These are phyloP conservation scores for Podarcis lilfordi DNA, from an alignment of 2,797 vertebrate species.

Conservation along the genomic window DNA sequence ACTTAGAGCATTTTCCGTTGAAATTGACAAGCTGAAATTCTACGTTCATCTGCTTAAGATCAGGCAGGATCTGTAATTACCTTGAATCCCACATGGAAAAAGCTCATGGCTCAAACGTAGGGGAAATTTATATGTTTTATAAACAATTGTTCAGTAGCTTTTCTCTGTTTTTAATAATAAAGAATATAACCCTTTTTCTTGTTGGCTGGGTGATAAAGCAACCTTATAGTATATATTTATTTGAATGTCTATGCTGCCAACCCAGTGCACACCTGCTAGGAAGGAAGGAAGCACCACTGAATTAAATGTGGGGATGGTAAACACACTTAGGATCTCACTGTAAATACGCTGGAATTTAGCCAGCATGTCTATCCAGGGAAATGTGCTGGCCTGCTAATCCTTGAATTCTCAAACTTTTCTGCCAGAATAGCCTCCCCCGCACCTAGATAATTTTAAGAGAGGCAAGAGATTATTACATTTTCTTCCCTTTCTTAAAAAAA, in stretches of 20 bases:
- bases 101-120: not conserved
- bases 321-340: not conserved
- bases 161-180: not conserved
- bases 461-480: not conserved
- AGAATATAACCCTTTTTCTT: not conserved
- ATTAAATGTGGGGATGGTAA: not conserved
- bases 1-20: too few relatives aligned
- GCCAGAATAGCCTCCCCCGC: not conserved
- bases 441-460: conserved; percentile 5
- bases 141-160: not conserved
- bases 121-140: not conserved
- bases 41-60: not conserved
- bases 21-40: not conserved
- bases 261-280: too few relatives aligned
- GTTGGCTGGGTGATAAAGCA: not conserved
- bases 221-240: not conserved
- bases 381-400: not conserved
- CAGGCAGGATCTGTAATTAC: not conserved
- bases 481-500: not conserved
- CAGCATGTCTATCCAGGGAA: not conserved
- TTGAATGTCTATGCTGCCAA: not conserved
- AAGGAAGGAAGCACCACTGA: too few relatives aligned
- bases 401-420: not conserved
- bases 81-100: too few relatives aligned
- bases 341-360: not conserved